Conservation (phyloP, 2,797 vertebrate species). For the Argya squamiceps region DNA sequence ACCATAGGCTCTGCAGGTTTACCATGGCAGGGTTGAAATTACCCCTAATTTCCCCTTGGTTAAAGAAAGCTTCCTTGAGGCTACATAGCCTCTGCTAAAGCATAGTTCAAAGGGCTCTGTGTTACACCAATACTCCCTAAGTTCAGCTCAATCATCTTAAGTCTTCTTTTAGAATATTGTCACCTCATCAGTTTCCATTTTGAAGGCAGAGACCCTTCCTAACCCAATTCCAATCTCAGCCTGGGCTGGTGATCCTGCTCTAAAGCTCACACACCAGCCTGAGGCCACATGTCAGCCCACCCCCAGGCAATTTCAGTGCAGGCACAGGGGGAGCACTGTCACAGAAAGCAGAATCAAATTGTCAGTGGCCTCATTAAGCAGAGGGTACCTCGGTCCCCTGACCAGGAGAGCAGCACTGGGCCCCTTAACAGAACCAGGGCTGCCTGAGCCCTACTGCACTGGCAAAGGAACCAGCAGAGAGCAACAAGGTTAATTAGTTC, state of each 20-base stretch:
- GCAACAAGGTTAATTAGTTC: not conserved
- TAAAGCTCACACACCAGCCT: not conserved
- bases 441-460: not conserved
- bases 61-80: not conserved
- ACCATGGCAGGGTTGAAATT: fast-evolving
- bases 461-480: not conserved
- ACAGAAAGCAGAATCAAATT: not conserved
- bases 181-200: not conserved
- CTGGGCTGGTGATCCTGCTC: not conserved
- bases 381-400: not conserved
- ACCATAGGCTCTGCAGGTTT: fast-evolving
- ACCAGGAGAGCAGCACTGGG: not conserved
- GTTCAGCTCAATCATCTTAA: not conserved
- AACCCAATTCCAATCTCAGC: not conserved
- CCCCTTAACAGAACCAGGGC: not conserved
- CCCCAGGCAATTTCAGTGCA: not conserved
- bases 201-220: not conserved
- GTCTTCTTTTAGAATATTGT: not conserved
- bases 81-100: not conserved
- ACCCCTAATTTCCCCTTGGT: not conserved
- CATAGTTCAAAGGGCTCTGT: not conserved
- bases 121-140: not conserved
- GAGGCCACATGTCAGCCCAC: not conserved
- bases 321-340: not conserved
- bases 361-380: not conserved